phyloP scores from a whole-genome alignment of 1,140 invertebrate genomes.

The Drosophila watanabei region DNA sequence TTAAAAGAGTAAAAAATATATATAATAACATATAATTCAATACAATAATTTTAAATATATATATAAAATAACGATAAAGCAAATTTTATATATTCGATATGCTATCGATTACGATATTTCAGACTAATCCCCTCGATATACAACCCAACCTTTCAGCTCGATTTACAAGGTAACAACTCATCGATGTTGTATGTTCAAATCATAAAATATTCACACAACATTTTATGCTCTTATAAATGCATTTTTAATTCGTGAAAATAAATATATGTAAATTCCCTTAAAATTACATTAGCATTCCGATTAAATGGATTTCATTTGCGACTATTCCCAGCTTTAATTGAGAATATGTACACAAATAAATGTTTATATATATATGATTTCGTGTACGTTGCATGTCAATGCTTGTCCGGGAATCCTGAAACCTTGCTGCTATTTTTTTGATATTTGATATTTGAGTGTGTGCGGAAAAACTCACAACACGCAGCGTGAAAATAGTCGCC shows the following conservation, averaged over 20 bases:
- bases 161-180: neutral
- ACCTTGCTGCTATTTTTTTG: neutral
- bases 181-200: neutral
- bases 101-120: neutral
- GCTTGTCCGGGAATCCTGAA: neutral
- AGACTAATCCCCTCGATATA: neutral
- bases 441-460: constrained; percentile 1
- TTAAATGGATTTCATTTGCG: neutral
- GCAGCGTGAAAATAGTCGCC: neutral
- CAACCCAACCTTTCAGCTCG: neutral
- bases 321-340: neutral
- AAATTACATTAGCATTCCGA: neutral
- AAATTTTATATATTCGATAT: no score
- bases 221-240: neutral
- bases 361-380: neutral
- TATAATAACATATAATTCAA: no score
- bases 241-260: neutral
- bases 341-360: neutral
- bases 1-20: no score
- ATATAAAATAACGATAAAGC: no score
- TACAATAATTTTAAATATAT: no score
- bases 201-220: neutral
- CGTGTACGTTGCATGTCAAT: neutral
- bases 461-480: neutral
- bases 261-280: neutral